Conservation (phyloP, 2,113 vertebrate species). For the Aspiorhynchus laticeps region DNA sequence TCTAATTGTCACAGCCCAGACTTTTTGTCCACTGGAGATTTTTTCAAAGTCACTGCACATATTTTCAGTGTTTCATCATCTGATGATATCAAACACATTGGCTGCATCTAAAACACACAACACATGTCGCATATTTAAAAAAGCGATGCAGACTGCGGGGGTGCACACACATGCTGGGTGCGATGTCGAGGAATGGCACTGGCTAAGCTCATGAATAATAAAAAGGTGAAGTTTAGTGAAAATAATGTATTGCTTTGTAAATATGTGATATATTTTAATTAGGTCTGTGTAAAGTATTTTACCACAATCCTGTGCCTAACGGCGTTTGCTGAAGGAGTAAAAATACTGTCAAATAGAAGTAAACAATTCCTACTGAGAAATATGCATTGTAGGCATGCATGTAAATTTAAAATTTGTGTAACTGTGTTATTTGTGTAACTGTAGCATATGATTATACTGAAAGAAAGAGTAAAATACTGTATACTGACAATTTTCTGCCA, state of each 20-base stretch:
- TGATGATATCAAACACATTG: background rate
- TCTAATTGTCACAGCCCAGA: constrained; percentile 6
- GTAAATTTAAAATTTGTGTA: too few species aligned
- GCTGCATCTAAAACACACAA: background rate
- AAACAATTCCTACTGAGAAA: background rate
- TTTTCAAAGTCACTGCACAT: background rate
- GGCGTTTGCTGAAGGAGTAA: background rate
- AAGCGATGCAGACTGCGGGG: background rate
- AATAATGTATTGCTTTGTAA: background rate
- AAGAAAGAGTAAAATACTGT: too few species aligned
- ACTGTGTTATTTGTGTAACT: too few species aligned
- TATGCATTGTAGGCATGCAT: background rate
- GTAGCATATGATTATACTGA: too few species aligned
- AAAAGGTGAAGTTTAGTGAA: background rate
- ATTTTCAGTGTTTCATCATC: constrained; percentile 2
- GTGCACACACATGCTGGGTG: background rate
- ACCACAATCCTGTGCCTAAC: background rate
- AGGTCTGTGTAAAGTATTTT: background rate
- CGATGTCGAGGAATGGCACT: background rate
- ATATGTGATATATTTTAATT: background rate
- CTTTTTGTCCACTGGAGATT: background rate
- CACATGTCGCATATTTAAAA: background rate
- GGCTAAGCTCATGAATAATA: background rate
- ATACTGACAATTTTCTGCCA: too few species aligned
- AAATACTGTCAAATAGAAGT: background rate